Percentiles rank a stretch among this genome's conserved stretches.
Conservation (phyloP, 2,888 invertebrate species). For the Meloe dianella region DNA sequence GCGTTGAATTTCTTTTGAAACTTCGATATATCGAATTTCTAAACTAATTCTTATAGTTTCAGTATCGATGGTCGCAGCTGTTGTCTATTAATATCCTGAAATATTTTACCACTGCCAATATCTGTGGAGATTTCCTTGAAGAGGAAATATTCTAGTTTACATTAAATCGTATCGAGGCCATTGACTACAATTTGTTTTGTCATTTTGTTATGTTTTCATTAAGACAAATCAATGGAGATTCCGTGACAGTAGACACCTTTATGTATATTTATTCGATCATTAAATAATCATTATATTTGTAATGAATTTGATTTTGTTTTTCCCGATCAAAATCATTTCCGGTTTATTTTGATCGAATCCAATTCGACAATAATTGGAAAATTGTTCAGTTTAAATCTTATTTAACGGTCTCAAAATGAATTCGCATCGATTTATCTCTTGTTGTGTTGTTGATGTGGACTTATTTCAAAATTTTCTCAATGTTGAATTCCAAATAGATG, state of each 20-base stretch:
- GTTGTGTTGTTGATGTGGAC: not conserved
- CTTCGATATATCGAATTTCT: constrained; percentile 25
- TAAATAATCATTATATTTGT: constrained; percentile 18
- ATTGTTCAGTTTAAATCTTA: not conserved
- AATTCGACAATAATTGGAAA: not conserved
- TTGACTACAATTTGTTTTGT: constrained; percentile 6
- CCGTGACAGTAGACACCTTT: constrained; percentile 28
- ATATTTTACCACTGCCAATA: constrained; percentile 13
- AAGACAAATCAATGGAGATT: constrained; percentile 23
- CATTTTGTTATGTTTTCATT: constrained; percentile 16
- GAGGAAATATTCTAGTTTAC: constrained; percentile 12
- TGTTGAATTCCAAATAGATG: not conserved
- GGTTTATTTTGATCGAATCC: constrained; percentile 3
- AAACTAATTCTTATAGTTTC: constrained; percentile 26
- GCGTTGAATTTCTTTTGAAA: constrained; percentile 12
- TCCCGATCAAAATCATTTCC: constrained; percentile 13
- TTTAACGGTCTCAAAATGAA: not conserved
- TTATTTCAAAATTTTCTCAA: not conserved
- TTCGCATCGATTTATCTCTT: not conserved
- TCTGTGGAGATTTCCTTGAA: not conserved
- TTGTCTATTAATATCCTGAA: constrained; percentile 24
- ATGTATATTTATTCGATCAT: constrained; percentile 18
- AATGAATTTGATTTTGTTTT: constrained; percentile 16
- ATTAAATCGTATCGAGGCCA: not conserved
- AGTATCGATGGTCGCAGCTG: constrained; percentile 25